These are phyloP conservation scores for Actinostola sp. DNA, from an alignment of 92 coral and sea anemone species.

Conservation along the genomic window DNA sequence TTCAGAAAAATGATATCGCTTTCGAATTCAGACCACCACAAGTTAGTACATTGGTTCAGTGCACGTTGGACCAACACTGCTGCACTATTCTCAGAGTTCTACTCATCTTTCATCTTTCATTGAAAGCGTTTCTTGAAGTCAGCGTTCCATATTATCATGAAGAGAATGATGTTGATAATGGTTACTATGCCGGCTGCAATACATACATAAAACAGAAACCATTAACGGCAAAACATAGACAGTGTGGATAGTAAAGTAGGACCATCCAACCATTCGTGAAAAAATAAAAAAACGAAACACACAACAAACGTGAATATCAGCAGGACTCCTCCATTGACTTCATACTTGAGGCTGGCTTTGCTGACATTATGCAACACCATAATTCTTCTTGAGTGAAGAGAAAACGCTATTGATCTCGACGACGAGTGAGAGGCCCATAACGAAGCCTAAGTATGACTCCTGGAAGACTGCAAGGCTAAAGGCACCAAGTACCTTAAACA, in stretches of 20 bases:
- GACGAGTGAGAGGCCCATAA: conserved; percentile 66
- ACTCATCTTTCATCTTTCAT: conserved; percentile 29
- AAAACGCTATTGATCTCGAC: conserved; percentile 92
- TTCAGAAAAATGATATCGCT: no score
- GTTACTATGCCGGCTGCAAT: conserved; percentile 58
- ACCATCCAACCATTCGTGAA: conserved; percentile 78
- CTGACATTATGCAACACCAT: conserved; percentile 68
- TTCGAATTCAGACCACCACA: no score
- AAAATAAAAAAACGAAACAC: conserved; percentile 81
- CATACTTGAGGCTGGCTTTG: conserved; percentile 52
- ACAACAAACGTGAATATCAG: conserved; percentile 68
- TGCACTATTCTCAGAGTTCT: no score
- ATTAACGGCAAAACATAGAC: conserved; percentile 49
- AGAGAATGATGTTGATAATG: conserved; percentile 56
- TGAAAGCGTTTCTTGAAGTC: conserved; percentile 58
- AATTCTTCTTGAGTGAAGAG: conserved; percentile 71
- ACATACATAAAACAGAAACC: conserved; percentile 61
- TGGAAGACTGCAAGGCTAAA: conserved; percentile 62
- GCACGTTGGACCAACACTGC: no score
- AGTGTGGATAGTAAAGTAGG: conserved; percentile 59
- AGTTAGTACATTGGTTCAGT: no score
- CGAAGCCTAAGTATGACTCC: conserved; percentile 67
- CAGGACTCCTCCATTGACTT: conserved; percentile 62
- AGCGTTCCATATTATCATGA: conserved; percentile 72
- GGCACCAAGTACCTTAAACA: conserved; percentile 70